Evolutionary conservation across 2,888 invertebrate genomes (phyloP).

Genomic region (Hemicrepidius hirtus): DNA sequence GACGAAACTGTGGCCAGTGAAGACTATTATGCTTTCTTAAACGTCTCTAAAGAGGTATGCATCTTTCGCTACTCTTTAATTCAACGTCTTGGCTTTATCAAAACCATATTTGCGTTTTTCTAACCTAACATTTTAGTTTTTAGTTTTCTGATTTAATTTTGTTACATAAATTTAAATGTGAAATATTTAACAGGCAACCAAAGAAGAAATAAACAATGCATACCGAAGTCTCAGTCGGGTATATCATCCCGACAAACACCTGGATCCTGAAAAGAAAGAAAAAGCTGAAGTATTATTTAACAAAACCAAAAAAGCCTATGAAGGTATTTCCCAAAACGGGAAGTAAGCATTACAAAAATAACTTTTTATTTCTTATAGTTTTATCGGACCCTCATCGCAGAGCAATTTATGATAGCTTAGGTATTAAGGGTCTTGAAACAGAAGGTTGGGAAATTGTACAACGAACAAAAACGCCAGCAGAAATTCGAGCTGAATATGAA

Average conservation of each 20-base stretch:
- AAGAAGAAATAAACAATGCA: conserved; percentile 94
- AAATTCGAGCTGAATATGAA: conserved; percentile 98
- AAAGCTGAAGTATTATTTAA: conserved; percentile 96
- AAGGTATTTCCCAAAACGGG: conserved; percentile 76
- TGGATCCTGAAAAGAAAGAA: conserved; percentile 85
- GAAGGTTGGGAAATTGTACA: conserved; percentile 97
- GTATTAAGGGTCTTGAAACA: conserved; percentile 93
- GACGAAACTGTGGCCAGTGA: conserved; percentile 81
- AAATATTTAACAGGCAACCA: conserved; percentile 81
- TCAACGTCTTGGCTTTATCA: too few species aligned
- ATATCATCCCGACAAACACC: conserved; percentile 98
- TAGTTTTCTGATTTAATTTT: not conserved
- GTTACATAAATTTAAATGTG: not conserved
- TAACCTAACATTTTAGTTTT: conserved; percentile 17
- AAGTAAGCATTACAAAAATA: too few species aligned
- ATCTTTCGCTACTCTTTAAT: not conserved
- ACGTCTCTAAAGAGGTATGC: conserved; percentile 86
- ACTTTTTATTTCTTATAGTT: conserved; percentile 73
- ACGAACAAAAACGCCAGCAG: conserved; percentile 92
- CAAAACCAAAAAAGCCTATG: conserved; percentile 94
- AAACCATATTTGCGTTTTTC: not conserved
- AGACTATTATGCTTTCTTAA: conserved; percentile 92
- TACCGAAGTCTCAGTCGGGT: conserved; percentile 93
- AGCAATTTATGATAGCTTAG: conserved; percentile 94
- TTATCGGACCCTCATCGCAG: conserved; percentile 94